These are phyloP conservation scores for Enoplosus armatus DNA, from an alignment of 2,797 vertebrate species.

Conservation along the genomic window DNA sequence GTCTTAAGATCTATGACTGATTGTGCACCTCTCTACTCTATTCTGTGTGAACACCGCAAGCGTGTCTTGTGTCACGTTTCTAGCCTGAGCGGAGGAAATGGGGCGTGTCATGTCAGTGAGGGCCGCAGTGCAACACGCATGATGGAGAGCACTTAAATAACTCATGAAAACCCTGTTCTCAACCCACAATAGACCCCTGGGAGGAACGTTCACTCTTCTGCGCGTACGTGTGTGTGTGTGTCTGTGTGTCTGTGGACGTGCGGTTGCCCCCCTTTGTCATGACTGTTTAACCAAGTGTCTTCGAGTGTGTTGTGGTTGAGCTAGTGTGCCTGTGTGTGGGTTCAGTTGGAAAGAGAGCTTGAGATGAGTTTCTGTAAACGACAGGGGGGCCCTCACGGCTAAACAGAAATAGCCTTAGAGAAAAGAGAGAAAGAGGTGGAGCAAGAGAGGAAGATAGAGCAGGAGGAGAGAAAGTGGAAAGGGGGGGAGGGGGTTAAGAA, in stretches of 20 bases:
- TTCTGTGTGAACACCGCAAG: constrained; percentile 54
- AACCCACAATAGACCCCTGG: constrained; percentile 60
- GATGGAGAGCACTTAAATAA: constrained; percentile 80
- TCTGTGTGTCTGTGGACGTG: constrained; percentile 39
- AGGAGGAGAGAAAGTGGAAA: not conserved
- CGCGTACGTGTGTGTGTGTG: constrained; percentile 18
- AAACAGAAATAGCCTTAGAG: constrained; percentile 76
- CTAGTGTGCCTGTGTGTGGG: constrained; percentile 28
- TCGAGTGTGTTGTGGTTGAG: constrained; percentile 59
- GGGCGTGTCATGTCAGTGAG: constrained; percentile 72
- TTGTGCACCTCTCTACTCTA: constrained; percentile 37
- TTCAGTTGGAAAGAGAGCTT: constrained; percentile 51
- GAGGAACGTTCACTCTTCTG: constrained; percentile 47
- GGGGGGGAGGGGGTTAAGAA: constrained; percentile 1
- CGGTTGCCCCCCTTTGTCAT: constrained; percentile 46
- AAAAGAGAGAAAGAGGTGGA: constrained; percentile 51
- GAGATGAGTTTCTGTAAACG: constrained; percentile 69
- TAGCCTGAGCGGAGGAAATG: constrained; percentile 67
- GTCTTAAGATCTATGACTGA: constrained; percentile 50
- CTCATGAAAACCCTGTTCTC: constrained; percentile 75
- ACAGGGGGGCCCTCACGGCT: constrained; percentile 67
- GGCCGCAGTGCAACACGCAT: constrained; percentile 55
- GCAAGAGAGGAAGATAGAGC: constrained; percentile 29
- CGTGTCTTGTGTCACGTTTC: constrained; percentile 67
- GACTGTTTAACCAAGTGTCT: constrained; percentile 66